Evolutionary conservation across 1,140 invertebrate genomes (phyloP).

Genomic region (Sarcophaga peregrina): DNA sequence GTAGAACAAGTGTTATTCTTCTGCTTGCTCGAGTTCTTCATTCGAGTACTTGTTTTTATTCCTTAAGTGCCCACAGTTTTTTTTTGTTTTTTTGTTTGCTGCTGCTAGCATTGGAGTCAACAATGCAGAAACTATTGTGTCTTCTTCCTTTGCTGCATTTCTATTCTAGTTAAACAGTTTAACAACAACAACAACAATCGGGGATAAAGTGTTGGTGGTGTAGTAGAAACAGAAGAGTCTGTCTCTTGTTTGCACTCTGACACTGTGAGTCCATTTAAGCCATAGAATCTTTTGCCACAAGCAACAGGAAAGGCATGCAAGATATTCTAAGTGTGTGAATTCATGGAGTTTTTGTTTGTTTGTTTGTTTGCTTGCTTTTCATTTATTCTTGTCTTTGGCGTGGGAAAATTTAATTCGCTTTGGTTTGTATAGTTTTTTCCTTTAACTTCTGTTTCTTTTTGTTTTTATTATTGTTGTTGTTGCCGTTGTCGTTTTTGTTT

Average conservation of each 20-base stretch:
- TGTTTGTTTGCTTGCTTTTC: not conserved
- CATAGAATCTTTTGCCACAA: no score
- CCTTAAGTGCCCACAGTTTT: not conserved
- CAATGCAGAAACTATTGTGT: constrained; percentile 6
- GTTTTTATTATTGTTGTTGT: no score
- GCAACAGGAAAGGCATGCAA: not conserved
- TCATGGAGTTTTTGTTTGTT: not conserved
- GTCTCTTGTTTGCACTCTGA: no score
- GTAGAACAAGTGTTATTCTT: not conserved
- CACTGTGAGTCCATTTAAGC: no score
- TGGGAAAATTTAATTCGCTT: not conserved
- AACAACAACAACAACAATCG: no score
- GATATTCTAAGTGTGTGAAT: not conserved
- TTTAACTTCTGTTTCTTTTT: no score
- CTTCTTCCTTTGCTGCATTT: no score
- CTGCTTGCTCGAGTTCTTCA: no score
- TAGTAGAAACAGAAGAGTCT: no score
- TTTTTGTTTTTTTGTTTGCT: not conserved
- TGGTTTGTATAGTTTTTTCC: no score
- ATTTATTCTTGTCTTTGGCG: not conserved
- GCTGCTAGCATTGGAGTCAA: not conserved
- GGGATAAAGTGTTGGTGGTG: no score
- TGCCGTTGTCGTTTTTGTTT: not conserved
- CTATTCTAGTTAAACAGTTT: no score
- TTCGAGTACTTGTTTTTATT: not conserved